Evolutionary conservation across 1,140 invertebrate genomes (phyloP).

Genomic region (Capitella teleta): DNA sequence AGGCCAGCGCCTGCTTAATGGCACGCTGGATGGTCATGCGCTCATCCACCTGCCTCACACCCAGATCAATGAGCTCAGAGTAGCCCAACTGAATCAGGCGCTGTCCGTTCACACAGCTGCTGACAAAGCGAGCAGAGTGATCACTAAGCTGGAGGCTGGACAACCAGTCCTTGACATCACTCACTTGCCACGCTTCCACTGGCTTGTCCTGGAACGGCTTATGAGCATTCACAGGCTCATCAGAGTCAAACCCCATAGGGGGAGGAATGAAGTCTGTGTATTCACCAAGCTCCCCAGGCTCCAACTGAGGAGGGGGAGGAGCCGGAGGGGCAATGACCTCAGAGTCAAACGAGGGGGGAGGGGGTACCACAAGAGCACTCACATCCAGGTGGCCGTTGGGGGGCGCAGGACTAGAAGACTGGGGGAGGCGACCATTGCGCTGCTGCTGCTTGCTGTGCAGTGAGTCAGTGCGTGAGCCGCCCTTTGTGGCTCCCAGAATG

Average conservation of each 20-base stretch:
- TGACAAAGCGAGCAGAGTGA: conserved; percentile 31
- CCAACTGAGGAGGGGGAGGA: conserved; percentile 7
- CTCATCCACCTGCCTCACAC: conserved; percentile 36
- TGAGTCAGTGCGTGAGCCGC: neutral
- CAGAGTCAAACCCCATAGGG: neutral
- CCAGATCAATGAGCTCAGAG: conserved; percentile 34
- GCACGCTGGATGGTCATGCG: conserved; percentile 36
- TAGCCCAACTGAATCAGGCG: conserved; percentile 26
- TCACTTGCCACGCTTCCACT: conserved; percentile 28
- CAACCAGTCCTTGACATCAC: conserved; percentile 37
- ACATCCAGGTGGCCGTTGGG: neutral
- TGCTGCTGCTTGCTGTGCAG: neutral
- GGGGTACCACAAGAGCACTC: neutral
- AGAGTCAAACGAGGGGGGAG: neutral
- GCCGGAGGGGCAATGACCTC: neutral
- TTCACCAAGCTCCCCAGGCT: neutral
- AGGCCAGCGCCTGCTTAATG: conserved; percentile 33
- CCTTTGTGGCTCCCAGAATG: neutral
- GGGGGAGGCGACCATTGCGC: neutral
- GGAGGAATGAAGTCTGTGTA: conserved; percentile 9
- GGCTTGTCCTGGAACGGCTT: conserved; percentile 23
- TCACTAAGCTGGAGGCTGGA: conserved; percentile 32
- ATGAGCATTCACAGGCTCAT: neutral
- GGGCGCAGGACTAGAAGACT: neutral
- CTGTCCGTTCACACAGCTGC: conserved; percentile 31